Conservation (phyloP, 2,113 vertebrate species). For the Syngnathoides biaculeatus region DNA sequence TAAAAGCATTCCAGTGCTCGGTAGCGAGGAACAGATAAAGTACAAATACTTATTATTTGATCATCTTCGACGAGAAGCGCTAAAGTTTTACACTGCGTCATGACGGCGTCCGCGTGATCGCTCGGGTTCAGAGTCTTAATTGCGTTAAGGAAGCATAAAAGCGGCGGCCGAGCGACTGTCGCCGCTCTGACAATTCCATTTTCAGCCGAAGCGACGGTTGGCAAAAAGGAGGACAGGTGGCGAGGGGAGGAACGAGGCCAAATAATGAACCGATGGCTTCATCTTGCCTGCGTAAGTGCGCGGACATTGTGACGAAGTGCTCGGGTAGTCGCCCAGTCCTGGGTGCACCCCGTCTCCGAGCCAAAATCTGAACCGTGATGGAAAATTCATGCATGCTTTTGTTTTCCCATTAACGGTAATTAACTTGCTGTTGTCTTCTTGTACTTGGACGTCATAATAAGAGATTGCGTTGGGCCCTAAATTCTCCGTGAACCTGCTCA, state of each 20-base stretch:
- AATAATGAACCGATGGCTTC: slow-evolving; percentile 43
- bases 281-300: background rate
- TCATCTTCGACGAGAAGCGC: background rate
- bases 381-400: too few relatives aligned
- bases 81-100: background rate
- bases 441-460: too few relatives aligned
- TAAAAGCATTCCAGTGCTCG: background rate
- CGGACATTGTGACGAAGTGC: too few relatives aligned
- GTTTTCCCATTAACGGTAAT: too few relatives aligned
- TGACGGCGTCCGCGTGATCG: background rate
- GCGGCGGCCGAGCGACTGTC: background rate
- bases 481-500: too few relatives aligned
- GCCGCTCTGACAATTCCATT: background rate
- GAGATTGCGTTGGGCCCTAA: background rate
- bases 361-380: too few relatives aligned
- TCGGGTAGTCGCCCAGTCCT: too few relatives aligned
- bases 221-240: background rate
- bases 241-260: slow-evolving; percentile 28
- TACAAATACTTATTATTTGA: background rate
- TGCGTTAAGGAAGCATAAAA: slow-evolving; percentile 34
- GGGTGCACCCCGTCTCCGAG: too few relatives aligned
- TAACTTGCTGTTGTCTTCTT: too few relatives aligned
- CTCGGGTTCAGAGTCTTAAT: slow-evolving; percentile 2
- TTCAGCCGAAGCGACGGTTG: slow-evolving; percentile 3
- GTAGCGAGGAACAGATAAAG: slow-evolving; percentile 8